Percentiles rank a stretch among this genome's conserved stretches.
Evolutionary conservation across 2,113 vertebrate genomes (phyloP).

Genomic region (Xenopus laevis): DNA sequence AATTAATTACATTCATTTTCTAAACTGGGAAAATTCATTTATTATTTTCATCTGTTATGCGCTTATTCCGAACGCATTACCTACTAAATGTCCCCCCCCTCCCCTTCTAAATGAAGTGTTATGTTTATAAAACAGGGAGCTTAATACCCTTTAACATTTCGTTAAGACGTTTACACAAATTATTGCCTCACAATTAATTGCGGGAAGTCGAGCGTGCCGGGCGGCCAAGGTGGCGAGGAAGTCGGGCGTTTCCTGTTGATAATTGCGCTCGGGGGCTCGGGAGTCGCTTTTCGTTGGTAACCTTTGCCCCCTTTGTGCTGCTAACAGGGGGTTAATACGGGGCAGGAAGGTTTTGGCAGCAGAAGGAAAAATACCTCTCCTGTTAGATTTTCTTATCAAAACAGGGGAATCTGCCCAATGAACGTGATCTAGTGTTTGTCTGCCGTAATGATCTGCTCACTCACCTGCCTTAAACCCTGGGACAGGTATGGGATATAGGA

Average conservation of each 20-base stretch:
- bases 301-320: too few relatives aligned
- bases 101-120: constrained; percentile 72
- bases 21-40: constrained; percentile 84
- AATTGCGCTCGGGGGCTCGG: neutral
- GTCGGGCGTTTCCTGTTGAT: neutral
- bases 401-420: too few relatives aligned
- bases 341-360: too few relatives aligned
- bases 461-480: too few relatives aligned
- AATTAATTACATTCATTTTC: constrained; percentile 97
- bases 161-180: constrained; percentile 73
- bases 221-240: constrained; percentile 42
- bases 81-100: constrained; percentile 66
- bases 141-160: constrained; percentile 80
- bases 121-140: constrained; percentile 79
- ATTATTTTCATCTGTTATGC: constrained; percentile 81
- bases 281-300: too few relatives aligned
- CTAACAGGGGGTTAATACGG: too few relatives aligned
- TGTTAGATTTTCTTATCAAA: too few relatives aligned
- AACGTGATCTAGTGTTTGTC: too few relatives aligned
- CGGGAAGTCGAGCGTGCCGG: constrained; percentile 60
- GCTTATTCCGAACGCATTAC: constrained; percentile 81
- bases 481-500: too few relatives aligned
- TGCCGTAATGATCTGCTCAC: too few relatives aligned
- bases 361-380: too few relatives aligned
- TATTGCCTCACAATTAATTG: constrained; percentile 78